Base-by-base conservation (phyloP, 2,888 invertebrate genomes). In the Phania funesta region DNA sequence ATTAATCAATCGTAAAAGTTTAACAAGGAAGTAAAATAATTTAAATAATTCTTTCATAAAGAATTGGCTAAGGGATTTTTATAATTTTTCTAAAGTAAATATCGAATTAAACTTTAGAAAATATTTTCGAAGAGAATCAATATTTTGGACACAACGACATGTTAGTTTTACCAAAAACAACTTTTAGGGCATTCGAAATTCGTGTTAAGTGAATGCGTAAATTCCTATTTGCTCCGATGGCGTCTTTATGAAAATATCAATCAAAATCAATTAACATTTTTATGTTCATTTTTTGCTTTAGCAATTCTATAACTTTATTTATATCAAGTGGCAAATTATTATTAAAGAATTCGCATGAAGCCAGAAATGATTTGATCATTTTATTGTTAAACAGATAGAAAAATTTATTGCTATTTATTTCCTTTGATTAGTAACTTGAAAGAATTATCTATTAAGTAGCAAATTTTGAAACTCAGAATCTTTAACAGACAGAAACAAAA, bases 211-310 rank as follows among this genome's bases (percentile, higher is more conserved):
- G 16, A 50, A 16, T 24, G 24, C 6, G 5, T 56, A 18, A 6
- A 9, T 20, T 32, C 9, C n/a, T 44, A 26, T 5, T 44, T 2
- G 11, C 3, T 44, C 2, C 16, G 13, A 18, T 48, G 46, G 26
- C 11, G 18, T 20, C 65, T 62, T 41, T 24, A 67, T 50, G 16
- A 77, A 68, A 71, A 81, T 77, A 77, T 81, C 81, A 82, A 82
- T 82, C 81, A 82, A 77, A 77, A 77, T 82, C 81, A 82, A 82
- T 82, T 77, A 78, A 73, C 44, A 50, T 58, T 52, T 54, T 80
- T 64, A 29, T 64, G 29, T 50, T 52, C 2, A 18, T 26, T 46
- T 24, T 35, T 35, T 56, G 18, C 24, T 50, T 32, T 5, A 16
- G 18, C 48, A 48, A 50, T 75, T 70, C 35, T 50, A 52, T 16